Conservation (phyloP, 1,140 invertebrate species). For the Drosophila ambigua region DNA sequence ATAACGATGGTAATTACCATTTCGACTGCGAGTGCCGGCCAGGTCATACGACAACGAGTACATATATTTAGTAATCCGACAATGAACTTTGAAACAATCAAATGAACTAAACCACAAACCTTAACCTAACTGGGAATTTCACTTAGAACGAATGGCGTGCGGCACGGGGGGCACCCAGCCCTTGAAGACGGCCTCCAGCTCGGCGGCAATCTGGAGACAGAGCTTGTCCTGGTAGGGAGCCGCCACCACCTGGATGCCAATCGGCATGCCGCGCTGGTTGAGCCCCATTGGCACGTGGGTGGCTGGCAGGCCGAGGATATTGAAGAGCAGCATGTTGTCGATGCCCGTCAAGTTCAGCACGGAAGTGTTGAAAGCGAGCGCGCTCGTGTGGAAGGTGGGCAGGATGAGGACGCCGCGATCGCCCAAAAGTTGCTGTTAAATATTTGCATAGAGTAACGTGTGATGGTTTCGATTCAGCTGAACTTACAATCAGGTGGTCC, state of each 20-base stretch:
- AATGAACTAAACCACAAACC: slow-evolving; percentile 47
- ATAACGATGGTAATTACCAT: too few species aligned
- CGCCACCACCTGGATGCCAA: slow-evolving; percentile 90
- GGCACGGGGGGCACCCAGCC: slow-evolving; percentile 88
- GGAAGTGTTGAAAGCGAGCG: slow-evolving; percentile 87
- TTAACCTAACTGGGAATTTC: slow-evolving; percentile 20
- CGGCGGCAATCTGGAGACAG: slow-evolving; percentile 89
- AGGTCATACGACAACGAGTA: too few species aligned
- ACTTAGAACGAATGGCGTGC: slow-evolving; percentile 29
- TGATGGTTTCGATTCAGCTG: background rate
- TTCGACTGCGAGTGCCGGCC: too few species aligned
- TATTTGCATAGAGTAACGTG: background rate
- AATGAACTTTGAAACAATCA: slow-evolving; percentile 12
- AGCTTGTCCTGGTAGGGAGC: slow-evolving; percentile 89
- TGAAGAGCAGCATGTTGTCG: slow-evolving; percentile 89
- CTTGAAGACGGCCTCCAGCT: slow-evolving; percentile 91
- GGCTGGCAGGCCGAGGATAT: slow-evolving; percentile 90
- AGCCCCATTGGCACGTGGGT: slow-evolving; percentile 90
- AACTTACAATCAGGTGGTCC: slow-evolving; percentile 51
- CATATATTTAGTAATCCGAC: background rate
- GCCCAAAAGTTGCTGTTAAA: slow-evolving; percentile 85
- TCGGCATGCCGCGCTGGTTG: slow-evolving; percentile 87
- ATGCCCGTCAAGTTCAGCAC: slow-evolving; percentile 86
- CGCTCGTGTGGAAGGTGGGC: slow-evolving; percentile 88
- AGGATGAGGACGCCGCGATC: slow-evolving; percentile 89